Percentiles rank a stretch among this genome's conserved stretches.
phyloP scores from a whole-genome alignment of 2,113 vertebrate species.

The Malurus melanocephalus region DNA sequence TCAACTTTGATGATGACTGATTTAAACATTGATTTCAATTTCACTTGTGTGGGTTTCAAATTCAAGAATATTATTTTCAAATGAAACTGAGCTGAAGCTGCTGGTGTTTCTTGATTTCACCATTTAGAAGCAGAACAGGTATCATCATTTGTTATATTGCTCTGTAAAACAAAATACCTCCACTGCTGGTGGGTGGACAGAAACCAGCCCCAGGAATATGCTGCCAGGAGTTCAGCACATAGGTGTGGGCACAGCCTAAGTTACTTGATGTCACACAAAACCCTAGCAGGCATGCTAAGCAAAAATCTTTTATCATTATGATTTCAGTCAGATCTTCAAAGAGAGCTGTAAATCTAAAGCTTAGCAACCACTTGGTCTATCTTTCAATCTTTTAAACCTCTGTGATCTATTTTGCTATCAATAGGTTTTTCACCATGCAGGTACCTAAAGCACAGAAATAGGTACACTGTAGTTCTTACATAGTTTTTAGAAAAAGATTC shows the following conservation, averaged over 20 bases:
- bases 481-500: neutral
- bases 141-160: neutral
- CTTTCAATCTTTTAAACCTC: slow-evolving; percentile 8
- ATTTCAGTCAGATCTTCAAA: slow-evolving; percentile 17
- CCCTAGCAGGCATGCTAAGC: neutral
- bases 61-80: neutral
- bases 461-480: neutral
- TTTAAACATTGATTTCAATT: neutral
- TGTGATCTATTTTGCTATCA: neutral
- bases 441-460: neutral
- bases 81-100: neutral
- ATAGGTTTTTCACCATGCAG: neutral
- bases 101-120: neutral
- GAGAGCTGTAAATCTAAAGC: neutral
- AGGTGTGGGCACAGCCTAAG: neutral
- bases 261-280: neutral
- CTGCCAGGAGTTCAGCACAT: neutral
- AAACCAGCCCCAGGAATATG: neutral
- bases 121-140: neutral
- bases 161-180: neutral
- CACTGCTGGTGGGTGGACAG: neutral
- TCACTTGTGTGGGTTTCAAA: neutral
- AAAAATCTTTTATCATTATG: neutral
- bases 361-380: neutral
- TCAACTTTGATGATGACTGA: neutral